A percentile compares a stretch with the other conserved stretches of the same genome.
Evolutionary conservation across 35 echinoderm and acorn worm species (phyloP).

Genomic region (Amphiura filiformis): DNA sequence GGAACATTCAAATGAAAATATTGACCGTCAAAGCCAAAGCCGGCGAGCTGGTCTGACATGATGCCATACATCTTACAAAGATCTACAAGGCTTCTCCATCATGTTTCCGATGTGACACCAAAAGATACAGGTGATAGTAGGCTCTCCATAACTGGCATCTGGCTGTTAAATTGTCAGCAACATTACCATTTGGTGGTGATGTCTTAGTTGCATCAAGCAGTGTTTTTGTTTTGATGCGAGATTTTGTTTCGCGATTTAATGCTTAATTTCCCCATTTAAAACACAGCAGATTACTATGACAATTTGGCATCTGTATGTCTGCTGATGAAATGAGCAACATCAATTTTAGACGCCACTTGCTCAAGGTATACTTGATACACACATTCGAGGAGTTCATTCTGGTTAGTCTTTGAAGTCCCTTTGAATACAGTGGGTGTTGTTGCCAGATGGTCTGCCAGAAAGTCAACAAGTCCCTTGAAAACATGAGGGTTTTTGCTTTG

Average conservation of each 20-base stretch:
- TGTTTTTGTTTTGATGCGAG: slow-evolving; percentile 3
- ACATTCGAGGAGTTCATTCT: neutral
- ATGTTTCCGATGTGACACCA: slow-evolving; percentile 20
- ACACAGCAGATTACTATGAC: too few relatives aligned
- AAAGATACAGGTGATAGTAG: slow-evolving; percentile 8
- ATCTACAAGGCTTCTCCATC: neutral
- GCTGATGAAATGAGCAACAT: neutral
- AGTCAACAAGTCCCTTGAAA: neutral
- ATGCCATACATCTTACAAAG: neutral
- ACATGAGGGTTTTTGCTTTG: neutral
- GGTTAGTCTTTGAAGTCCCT: neutral
- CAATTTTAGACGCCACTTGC: neutral
- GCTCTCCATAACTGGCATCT: neutral
- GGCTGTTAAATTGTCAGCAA: slow-evolving; percentile 22
- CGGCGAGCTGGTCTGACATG: neutral
- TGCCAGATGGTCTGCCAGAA: neutral
- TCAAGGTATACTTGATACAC: neutral
- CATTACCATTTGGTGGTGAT: neutral
- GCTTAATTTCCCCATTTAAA: too few relatives aligned
- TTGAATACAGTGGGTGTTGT: neutral
- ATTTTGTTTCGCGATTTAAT: too few relatives aligned
- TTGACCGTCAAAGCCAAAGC: slow-evolving; percentile 3
- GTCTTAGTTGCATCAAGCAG: neutral
- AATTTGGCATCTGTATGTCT: neutral
- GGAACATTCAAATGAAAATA: neutral